Conservation (phyloP, 53 echinoderm and acorn worm genomes). For the Echinometra lucunter region DNA sequence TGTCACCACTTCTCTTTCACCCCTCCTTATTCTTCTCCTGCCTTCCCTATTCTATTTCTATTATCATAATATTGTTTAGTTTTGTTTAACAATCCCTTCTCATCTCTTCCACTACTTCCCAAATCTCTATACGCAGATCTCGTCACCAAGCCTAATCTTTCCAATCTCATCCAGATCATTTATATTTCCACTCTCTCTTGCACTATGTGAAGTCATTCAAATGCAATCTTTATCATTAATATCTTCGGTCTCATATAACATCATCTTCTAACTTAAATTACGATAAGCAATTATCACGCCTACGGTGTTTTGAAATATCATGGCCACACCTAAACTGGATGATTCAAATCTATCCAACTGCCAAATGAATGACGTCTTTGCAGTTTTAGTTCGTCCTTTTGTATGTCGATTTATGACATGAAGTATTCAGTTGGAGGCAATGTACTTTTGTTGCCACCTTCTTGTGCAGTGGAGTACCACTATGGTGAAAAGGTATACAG, state of each 20-base stretch:
- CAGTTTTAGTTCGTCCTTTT: background rate
- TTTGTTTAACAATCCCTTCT: background rate
- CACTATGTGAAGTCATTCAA: background rate
- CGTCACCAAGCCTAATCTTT: background rate
- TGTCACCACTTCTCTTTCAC: background rate
- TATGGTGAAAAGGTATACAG: background rate
- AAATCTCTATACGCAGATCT: background rate
- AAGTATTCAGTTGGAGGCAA: background rate
- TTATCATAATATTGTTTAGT: background rate
- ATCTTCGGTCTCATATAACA: background rate
- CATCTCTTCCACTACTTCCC: background rate
- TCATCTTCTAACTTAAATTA: background rate
- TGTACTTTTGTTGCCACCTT: background rate
- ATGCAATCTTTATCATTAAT: slow-evolving; percentile 6
- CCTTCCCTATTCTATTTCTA: background rate
- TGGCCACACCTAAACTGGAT: background rate
- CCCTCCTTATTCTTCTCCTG: background rate
- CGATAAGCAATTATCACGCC: background rate
- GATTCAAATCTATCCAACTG: background rate
- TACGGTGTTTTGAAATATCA: background rate
- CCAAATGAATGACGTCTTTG: background rate
- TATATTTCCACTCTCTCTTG: background rate
- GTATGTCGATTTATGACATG: background rate
- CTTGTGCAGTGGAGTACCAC: background rate
- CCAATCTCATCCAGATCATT: background rate